Evolutionary conservation across 1,140 invertebrate genomes (phyloP), one percentile per base, ranked within the genome.

Genomic region (Drosophila jambulina): DNA sequence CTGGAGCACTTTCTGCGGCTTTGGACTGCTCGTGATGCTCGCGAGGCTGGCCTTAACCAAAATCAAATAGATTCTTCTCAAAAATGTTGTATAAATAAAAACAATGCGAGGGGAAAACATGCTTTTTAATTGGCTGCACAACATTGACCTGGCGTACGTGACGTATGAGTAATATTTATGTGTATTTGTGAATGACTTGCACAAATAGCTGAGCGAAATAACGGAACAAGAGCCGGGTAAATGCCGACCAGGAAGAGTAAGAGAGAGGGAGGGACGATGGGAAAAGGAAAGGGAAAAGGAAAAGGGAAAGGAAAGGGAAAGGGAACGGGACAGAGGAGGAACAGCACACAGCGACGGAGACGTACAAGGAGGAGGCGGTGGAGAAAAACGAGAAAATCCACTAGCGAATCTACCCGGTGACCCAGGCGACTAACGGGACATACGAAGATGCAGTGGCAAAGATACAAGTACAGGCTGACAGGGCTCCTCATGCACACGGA

Each of bases 401-500:
- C 38, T 70, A 53, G 72, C 70, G 68, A 74, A 74, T 74, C 70
- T 74, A 74, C 70, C 70, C 70, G 54, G 68, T 74, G 70, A 74
- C 70, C 70, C 70, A 59, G 54, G 54, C 70, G 54, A 74, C 53
- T 74, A 74, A 72, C 68, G 70, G 70, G 68, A 74, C 69, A 74
- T 51, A 70, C 70, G 70, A 78, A 82, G 83, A 86, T 86, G 80
- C 76, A 77, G 65, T 53, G 69, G 51, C 64, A 79, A 82, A 82
- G 79, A 82, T 82, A 76, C 72, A 76, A 76, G 72, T 65, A 76
- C 72, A 67, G 74, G 72, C 72, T 76, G 72, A 65, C 60, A 75
- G 60, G 51, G 71, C 51, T 57, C 60, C 49, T 38, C 56, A 38
- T 62, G 54, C 78, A 67, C 63, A 67, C 63, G 34, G 40, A 67